These are phyloP conservation scores for Myiotriccus ornatus DNA, from an alignment of 2,797 vertebrate species.

Conservation along the genomic window DNA sequence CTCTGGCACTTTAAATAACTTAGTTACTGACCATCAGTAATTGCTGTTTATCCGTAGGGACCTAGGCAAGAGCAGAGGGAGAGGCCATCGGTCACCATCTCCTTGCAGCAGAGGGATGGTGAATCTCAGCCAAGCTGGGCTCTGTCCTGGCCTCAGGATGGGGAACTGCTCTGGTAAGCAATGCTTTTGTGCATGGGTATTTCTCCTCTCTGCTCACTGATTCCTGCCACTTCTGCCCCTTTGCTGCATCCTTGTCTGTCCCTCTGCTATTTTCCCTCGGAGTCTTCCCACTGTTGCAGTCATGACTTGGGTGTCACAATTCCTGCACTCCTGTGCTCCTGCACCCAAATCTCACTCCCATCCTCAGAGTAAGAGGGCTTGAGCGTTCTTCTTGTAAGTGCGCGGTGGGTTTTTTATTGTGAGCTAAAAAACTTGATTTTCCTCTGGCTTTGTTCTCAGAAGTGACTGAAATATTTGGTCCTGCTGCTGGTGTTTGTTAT, in stretches of 20 bases:
- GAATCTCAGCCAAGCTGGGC: rapidly evolving
- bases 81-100: background rate
- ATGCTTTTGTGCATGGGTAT: rapidly evolving
- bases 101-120: background rate
- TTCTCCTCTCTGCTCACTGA: background rate
- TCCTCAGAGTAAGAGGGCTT: background rate
- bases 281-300: background rate
- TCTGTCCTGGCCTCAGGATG: rapidly evolving
- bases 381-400: background rate
- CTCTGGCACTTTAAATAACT: constrained; percentile 4
- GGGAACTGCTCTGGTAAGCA: constrained; percentile 15
- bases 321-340: background rate
- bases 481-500: background rate
- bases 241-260: background rate
- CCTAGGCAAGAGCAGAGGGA: background rate
- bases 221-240: background rate
- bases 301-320: rapidly evolving
- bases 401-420: background rate
- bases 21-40: background rate
- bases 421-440: background rate
- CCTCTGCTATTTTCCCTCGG: rapidly evolving
- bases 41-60: background rate
- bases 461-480: background rate
- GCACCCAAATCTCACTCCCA: background rate
- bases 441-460: background rate